Evolutionary conservation across 2,113 vertebrate genomes (phyloP).

Genomic region (Microtus pennsylvanicus): DNA sequence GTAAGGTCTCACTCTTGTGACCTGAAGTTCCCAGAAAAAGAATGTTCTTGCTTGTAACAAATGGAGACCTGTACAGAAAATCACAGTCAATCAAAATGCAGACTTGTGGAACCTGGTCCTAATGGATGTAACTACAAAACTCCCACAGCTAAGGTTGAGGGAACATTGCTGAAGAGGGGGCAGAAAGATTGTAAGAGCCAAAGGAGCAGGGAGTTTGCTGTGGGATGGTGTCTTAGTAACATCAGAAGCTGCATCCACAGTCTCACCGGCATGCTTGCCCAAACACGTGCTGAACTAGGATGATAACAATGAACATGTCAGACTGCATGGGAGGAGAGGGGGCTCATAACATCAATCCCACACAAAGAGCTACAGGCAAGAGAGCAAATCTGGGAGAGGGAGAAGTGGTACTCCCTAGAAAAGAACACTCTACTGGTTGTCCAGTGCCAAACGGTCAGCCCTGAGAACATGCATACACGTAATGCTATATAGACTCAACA

Average conservation of each 20-base stretch:
- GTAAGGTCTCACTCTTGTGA: not conserved
- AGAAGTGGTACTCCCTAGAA: not conserved
- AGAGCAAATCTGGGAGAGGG: not conserved
- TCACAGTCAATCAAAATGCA: not conserved
- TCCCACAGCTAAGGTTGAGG: not conserved
- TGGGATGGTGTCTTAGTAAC: not conserved
- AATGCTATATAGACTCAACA: not conserved
- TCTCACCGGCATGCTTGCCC: not conserved
- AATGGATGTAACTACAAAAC: not conserved
- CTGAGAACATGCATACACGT: not conserved
- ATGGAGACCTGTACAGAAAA: not conserved
- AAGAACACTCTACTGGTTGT: not conserved
- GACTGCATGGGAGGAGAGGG: accelerated
- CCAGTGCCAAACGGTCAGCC: not conserved
- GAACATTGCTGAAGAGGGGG: not conserved
- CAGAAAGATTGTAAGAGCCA: not conserved
- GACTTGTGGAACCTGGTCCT: not conserved
- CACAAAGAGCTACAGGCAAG: not conserved
- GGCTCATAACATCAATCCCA: not conserved
- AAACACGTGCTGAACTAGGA: not conserved
- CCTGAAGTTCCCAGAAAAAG: not conserved
- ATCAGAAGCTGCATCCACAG: not conserved
- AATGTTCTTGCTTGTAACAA: not conserved
- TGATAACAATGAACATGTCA: not conserved
- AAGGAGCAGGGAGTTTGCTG: not conserved